Percentiles rank a stretch among this genome's conserved stretches.
Evolutionary conservation across 2,113 vertebrate genomes (phyloP).

Genomic region (Manacus vitellinus): DNA sequence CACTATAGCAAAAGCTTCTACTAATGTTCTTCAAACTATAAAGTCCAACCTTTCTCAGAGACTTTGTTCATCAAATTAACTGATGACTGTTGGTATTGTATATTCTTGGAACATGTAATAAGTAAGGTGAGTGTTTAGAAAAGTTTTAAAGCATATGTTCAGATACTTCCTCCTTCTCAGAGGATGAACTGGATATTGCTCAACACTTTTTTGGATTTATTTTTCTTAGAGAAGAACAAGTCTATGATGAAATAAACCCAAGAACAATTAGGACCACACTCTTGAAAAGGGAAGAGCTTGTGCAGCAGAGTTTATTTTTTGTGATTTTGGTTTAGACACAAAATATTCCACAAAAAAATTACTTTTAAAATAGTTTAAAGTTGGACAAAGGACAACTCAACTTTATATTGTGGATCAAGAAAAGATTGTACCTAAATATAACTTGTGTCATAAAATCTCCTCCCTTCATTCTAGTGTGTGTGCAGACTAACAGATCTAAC

Average conservation of each 20-base stretch:
- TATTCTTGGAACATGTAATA: rapidly evolving
- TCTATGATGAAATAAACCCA: not conserved
- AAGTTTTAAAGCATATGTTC: not conserved
- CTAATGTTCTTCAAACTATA: not conserved
- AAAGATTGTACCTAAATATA: not conserved
- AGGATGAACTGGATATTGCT: not conserved
- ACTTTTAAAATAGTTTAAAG: not conserved
- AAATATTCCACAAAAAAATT: not conserved
- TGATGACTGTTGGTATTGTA: not conserved
- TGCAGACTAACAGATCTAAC: not conserved
- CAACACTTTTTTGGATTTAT: not conserved
- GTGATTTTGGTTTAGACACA: not conserved
- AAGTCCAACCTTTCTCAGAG: not conserved
- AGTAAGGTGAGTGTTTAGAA: not conserved
- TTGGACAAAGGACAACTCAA: not conserved
- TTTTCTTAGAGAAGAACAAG: not conserved
- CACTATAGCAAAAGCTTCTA: not conserved
- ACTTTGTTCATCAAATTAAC: not conserved
- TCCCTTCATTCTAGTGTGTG: not conserved
- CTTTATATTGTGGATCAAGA: not conserved
- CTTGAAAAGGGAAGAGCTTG: not conserved
- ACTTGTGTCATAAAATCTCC: not conserved
- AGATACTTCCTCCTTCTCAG: not conserved
- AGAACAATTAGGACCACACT: not conserved
- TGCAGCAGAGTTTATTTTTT: not conserved